Percentiles rank a stretch among this genome's conserved stretches.
phyloP scores from a whole-genome alignment of 2,888 invertebrate genomes.

The Lycocerus yunnanus region DNA sequence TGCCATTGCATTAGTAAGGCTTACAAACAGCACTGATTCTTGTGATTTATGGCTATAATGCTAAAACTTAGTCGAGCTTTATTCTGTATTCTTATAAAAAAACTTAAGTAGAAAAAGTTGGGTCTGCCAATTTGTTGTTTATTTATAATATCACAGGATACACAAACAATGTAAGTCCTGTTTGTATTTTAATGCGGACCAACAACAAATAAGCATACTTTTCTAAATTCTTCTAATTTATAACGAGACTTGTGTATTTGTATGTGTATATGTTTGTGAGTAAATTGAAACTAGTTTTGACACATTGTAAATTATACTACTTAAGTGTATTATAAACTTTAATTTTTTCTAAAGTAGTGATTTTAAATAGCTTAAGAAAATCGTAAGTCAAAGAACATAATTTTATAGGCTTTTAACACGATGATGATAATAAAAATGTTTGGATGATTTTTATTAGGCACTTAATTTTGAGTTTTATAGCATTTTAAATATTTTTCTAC shows the following conservation, averaged over 20 bases:
- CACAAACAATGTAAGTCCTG: not conserved
- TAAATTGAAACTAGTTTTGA: constrained; percentile 12
- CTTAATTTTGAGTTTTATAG: constrained; percentile 9
- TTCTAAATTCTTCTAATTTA: not conserved
- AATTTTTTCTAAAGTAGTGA: constrained; percentile 9
- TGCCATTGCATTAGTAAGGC: constrained; percentile 1
- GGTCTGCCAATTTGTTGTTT: not conserved
- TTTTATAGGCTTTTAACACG: not conserved
- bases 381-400: not conserved
- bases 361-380: not conserved
- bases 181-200: constrained; percentile 5
- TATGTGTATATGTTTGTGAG: constrained; percentile 26
- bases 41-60: constrained; percentile 11
- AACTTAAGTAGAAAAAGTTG: not conserved
- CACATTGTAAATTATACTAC: constrained; percentile 24
- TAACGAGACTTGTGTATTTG: constrained; percentile 3
- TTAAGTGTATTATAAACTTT: constrained; percentile 14
- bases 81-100: constrained; percentile 5
- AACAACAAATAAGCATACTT: constrained; percentile 1
- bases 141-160: not conserved
- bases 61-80: constrained; percentile 1
- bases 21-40: constrained; percentile 6
- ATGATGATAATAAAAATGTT: constrained; percentile 4
- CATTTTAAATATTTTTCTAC: constrained; percentile 27
- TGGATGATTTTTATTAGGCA: constrained; percentile 13